Evolutionary conservation across 1,140 invertebrate species (phyloP).

Genomic region (Druon quercuslanigerum): DNA sequence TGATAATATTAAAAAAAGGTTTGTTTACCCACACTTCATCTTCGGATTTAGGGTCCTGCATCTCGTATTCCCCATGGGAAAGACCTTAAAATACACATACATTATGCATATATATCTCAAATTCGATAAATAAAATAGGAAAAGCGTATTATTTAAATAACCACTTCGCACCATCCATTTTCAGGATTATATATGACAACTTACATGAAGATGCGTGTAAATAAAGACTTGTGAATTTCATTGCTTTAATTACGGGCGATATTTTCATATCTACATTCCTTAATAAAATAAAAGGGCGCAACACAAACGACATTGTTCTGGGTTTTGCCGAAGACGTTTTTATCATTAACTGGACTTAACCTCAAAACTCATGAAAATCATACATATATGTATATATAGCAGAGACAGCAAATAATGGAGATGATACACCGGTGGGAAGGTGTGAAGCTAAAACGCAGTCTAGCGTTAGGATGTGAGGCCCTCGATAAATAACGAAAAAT

Average conservation of each 20-base stretch:
- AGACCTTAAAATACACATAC: slow-evolving; percentile 61
- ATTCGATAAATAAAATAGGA: neutral
- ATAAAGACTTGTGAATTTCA: slow-evolving; percentile 36
- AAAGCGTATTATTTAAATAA: neutral
- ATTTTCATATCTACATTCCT: slow-evolving; percentile 36
- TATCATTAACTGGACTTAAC: neutral
- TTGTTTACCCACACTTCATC: slow-evolving; percentile 88
- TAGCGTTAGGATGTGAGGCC: neutral
- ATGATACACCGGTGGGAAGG: neutral
- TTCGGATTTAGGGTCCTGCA: slow-evolving; percentile 93
- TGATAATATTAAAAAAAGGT: slow-evolving; percentile 39
- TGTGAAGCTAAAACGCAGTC: no score
- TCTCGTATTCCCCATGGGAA: slow-evolving; percentile 91
- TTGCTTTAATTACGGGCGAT: slow-evolving; percentile 34
- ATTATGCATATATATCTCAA: neutral
- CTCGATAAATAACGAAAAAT: neutral
- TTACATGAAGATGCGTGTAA: slow-evolving; percentile 44
- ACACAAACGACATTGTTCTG: slow-evolving; percentile 46
- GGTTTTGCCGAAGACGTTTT: neutral
- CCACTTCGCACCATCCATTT: neutral
- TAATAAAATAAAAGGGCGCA: slow-evolving; percentile 36
- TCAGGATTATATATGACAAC: slow-evolving; percentile 31
- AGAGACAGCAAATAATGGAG: neutral
- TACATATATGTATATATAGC: neutral
- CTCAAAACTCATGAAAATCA: neutral